Conservation (phyloP, 23 tunicate species). For the Halocynthia aurantium region DNA sequence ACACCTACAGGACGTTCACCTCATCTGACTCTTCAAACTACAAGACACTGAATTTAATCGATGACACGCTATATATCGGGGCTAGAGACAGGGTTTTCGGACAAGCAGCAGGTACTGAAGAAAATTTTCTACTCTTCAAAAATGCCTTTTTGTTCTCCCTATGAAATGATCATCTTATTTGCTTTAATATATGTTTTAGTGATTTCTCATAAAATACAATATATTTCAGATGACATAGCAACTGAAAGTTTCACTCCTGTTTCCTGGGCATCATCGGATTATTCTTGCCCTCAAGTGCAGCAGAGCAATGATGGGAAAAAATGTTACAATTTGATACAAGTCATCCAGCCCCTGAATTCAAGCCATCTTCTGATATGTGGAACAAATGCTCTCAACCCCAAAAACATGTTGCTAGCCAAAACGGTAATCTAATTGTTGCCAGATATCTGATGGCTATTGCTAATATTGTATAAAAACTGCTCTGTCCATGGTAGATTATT, state of each 20-base stretch:
- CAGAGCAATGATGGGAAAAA: constrained; percentile 3
- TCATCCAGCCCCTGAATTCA: constrained; percentile 5
- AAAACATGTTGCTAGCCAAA: constrained; percentile 7
- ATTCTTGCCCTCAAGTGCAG: not conserved
- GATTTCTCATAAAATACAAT: too few species aligned
- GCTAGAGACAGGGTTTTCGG: constrained; percentile 19
- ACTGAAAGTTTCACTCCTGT: not conserved
- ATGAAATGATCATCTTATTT: not conserved
- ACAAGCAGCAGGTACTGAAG: not conserved
- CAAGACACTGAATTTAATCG: constrained; percentile 1
- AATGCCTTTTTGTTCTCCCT: not conserved
- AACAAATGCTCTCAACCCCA: constrained; percentile 1
- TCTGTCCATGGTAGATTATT: too few species aligned
- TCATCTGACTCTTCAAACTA: constrained; percentile 9
- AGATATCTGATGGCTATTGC: too few species aligned
- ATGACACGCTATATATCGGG: constrained; percentile 9
- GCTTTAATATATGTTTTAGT: too few species aligned
- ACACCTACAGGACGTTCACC: constrained; percentile 5
- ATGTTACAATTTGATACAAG: constrained; percentile 19
- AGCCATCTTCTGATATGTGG: constrained; percentile 24
- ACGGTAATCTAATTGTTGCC: not conserved
- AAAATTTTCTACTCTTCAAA: too few species aligned
- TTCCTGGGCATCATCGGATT: not conserved
- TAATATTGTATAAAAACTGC: too few species aligned
- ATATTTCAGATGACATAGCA: constrained; percentile 12